Evolutionary conservation across 2,888 invertebrate species (phyloP).

Genomic region (Luperina testacea): DNA sequence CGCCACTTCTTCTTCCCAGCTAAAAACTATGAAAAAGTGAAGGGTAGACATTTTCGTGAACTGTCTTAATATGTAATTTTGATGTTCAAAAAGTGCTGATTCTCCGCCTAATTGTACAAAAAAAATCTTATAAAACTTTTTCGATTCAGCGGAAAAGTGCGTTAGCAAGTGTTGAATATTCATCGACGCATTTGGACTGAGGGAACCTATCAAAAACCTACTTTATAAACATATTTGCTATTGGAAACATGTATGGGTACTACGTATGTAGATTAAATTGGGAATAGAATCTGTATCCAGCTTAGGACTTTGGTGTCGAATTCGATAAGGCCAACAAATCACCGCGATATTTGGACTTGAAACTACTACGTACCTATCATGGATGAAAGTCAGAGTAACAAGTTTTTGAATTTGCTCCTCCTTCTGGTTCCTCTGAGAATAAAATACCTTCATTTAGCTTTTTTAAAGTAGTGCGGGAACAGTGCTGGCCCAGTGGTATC

Average conservation of each 20-base stretch:
- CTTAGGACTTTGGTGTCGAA: background rate
- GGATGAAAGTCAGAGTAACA: background rate
- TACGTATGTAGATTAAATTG: background rate
- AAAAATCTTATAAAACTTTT: background rate
- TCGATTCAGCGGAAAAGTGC: background rate
- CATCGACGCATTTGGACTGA: conserved; percentile 15
- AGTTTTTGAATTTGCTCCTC: background rate
- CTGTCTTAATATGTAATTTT: too few species aligned
- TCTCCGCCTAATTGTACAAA: too few species aligned
- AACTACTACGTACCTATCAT: too few species aligned
- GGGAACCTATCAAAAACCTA: conserved; percentile 22
- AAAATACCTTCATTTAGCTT: background rate
- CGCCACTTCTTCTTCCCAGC: too few species aligned
- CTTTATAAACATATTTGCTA: conserved; percentile 13
- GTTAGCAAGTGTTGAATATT: conserved; percentile 38
- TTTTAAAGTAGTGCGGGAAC: background rate
- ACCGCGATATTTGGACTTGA: background rate
- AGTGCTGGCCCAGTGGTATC: too few species aligned
- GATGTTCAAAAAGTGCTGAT: too few species aligned
- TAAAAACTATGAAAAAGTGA: too few species aligned
- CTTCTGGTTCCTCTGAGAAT: background rate
- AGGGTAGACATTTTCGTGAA: too few species aligned
- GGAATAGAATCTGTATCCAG: conserved; percentile 14
- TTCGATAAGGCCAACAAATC: conserved; percentile 1
- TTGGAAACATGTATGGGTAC: conserved; percentile 3